Percentiles rank a stretch among this genome's conserved stretches.
phyloP scores from a whole-genome alignment of 2,797 vertebrate species.

The Typhlichthys eigenmanni region DNA sequence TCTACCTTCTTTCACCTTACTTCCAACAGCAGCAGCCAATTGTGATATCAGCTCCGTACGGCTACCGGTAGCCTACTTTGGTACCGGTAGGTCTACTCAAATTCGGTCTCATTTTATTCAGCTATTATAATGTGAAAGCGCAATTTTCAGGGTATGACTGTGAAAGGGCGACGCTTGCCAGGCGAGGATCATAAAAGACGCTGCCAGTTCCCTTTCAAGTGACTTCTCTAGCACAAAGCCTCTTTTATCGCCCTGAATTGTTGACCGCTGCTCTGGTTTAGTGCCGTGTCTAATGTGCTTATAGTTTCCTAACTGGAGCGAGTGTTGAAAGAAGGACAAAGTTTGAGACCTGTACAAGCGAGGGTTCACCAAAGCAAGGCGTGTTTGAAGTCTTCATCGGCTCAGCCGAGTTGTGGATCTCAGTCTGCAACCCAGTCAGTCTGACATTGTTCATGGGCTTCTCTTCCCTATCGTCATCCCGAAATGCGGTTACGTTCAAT shows the following conservation, averaged over 20 bases:
- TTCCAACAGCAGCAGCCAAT: constrained; percentile 1
- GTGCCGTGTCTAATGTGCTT: constrained; percentile 82
- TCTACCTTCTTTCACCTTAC: constrained; percentile 12
- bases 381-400: constrained; percentile 76
- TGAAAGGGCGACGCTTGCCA: constrained; percentile 72
- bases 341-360: constrained; percentile 84
- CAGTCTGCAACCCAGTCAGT: constrained; percentile 12
- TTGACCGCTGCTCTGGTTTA: constrained; percentile 79
- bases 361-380: constrained; percentile 69
- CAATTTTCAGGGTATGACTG: constrained; percentile 69
- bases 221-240: constrained; percentile 81
- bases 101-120: constrained; percentile 44
- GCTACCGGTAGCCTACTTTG: constrained; percentile 28
- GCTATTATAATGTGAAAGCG: constrained; percentile 76
- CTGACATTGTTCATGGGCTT: constrained; percentile 51
- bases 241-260: constrained; percentile 78
- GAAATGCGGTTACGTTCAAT: constrained; percentile 26
- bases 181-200: constrained; percentile 74
- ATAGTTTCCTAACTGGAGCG: constrained; percentile 71
- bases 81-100: constrained; percentile 18
- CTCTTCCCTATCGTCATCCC: constrained; percentile 46
- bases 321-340: constrained; percentile 78
- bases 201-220: constrained; percentile 83
- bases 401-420: constrained; percentile 55
- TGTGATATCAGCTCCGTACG: constrained; percentile 42